Percentiles rank a stretch among this genome's conserved stretches.
phyloP scores from a whole-genome alignment of 2,113 vertebrate species.

The Brienomyrus brachyistius region DNA sequence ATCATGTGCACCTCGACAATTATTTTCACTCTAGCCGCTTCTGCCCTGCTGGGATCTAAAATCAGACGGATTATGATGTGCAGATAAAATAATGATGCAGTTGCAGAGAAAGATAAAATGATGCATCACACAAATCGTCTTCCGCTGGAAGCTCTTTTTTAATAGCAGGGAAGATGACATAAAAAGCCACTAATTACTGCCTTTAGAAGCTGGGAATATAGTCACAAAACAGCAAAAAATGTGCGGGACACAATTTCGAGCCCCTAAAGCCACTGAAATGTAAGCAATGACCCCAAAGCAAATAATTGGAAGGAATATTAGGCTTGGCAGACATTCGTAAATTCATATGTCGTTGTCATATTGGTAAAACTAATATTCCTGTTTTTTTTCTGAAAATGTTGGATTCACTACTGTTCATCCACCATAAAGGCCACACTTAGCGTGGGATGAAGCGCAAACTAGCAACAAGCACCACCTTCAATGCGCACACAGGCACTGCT shows the following conservation, averaged over 20 bases:
- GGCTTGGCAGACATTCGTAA: neutral
- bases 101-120: conserved; percentile 38
- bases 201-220: conserved; percentile 41
- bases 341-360: neutral
- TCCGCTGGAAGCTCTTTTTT: neutral
- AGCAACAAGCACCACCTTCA: no score
- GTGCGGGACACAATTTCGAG: neutral
- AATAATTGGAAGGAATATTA: neutral
- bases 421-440: neutral
- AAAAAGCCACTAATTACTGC: conserved; percentile 44
- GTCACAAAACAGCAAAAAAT: neutral
- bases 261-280: neutral
- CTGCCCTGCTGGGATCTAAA: conserved; percentile 40
- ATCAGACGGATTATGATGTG: conserved; percentile 26
- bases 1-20: conserved; percentile 38
- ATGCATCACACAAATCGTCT: conserved; percentile 25
- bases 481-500: neutral
- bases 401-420: neutral
- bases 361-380: neutral
- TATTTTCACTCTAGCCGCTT: conserved; percentile 41
- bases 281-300: neutral
- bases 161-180: conserved; percentile 21
- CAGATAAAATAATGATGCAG: conserved; percentile 26
- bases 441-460: neutral
- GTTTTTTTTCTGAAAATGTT: neutral